These are phyloP conservation scores for Saccopteryx leptura DNA, from an alignment of 2,113 vertebrate species.

Conservation along the genomic window DNA sequence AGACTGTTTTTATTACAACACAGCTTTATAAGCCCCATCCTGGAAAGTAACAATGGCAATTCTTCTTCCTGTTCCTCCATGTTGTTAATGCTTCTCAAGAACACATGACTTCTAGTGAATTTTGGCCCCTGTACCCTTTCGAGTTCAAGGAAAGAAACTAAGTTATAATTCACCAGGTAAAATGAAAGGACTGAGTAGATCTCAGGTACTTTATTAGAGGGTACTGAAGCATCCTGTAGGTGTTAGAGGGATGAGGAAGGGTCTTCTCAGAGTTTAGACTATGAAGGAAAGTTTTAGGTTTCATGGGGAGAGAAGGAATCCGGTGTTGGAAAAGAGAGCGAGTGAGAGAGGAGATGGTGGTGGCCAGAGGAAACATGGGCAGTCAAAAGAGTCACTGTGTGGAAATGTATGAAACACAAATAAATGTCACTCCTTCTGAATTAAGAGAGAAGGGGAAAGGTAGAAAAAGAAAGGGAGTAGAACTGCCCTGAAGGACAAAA, in stretches of 20 bases:
- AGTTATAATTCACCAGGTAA: not conserved
- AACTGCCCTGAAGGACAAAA: not conserved
- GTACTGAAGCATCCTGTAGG: not conserved
- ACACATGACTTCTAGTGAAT: not conserved
- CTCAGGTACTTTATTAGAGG: not conserved
- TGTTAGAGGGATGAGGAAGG: not conserved
- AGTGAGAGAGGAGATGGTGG: slow-evolving; percentile 9
- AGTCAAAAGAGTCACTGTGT: not conserved
- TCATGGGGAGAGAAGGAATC: slow-evolving; percentile 29
- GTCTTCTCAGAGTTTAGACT: not conserved
- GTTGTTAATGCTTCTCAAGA: not conserved
- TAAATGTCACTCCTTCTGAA: not conserved
- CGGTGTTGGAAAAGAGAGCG: slow-evolving; percentile 28
- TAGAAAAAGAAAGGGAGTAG: not conserved
- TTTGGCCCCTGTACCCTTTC: not conserved
- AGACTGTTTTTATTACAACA: not conserved
- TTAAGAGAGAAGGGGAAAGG: not conserved
- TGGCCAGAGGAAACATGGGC: not conserved
- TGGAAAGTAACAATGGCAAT: not conserved
- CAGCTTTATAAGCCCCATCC: not conserved
- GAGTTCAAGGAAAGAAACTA: slow-evolving; percentile 2
- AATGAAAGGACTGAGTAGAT: not conserved
- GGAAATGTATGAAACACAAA: slow-evolving; percentile 42
- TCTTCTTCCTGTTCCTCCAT: not conserved
- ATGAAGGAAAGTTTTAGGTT: slow-evolving; percentile 11